Evolutionary conservation across 2,797 vertebrate genomes (phyloP).

Genomic region (Sebastes goodei): DNA sequence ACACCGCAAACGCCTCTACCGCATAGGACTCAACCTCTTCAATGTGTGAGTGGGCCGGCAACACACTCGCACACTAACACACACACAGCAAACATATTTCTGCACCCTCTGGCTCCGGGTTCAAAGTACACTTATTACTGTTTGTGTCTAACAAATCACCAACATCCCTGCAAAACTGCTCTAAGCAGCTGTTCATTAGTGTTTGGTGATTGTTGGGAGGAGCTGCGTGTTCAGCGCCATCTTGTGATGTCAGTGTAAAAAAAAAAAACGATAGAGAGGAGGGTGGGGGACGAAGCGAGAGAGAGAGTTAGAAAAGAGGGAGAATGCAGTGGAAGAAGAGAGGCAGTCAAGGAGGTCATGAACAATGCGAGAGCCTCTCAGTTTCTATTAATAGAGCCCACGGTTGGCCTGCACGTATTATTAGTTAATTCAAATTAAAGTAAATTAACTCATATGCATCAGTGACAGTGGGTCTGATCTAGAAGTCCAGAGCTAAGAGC

Average conservation of each 20-base stretch:
- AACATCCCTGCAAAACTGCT: conserved; percentile 36
- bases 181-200: conserved; percentile 60
- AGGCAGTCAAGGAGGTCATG: conserved; percentile 52
- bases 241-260: conserved; percentile 35
- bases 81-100: conserved; percentile 14
- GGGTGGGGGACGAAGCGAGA: not conserved
- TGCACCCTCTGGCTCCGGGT: conserved; percentile 38
- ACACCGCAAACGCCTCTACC: conserved; percentile 97
- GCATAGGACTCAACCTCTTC: conserved; percentile 98
- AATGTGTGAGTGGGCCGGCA: conserved; percentile 90
- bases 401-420: conserved; percentile 59
- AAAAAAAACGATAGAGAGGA: not conserved
- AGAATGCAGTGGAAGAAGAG: conserved; percentile 27
- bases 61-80: conserved; percentile 1
- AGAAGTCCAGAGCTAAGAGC: conserved; percentile 56
- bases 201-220: conserved; percentile 53
- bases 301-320: conserved; percentile 12
- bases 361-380: conserved; percentile 47
- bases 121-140: conserved; percentile 49
- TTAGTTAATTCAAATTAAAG: conserved; percentile 69
- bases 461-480: conserved; percentile 57
- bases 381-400: conserved; percentile 63
- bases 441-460: conserved; percentile 68
- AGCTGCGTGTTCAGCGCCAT: conserved; percentile 46
- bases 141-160: conserved; percentile 54